Conservation (phyloP, 2,888 invertebrate genomes). For the Drosophila lacicola region DNA sequence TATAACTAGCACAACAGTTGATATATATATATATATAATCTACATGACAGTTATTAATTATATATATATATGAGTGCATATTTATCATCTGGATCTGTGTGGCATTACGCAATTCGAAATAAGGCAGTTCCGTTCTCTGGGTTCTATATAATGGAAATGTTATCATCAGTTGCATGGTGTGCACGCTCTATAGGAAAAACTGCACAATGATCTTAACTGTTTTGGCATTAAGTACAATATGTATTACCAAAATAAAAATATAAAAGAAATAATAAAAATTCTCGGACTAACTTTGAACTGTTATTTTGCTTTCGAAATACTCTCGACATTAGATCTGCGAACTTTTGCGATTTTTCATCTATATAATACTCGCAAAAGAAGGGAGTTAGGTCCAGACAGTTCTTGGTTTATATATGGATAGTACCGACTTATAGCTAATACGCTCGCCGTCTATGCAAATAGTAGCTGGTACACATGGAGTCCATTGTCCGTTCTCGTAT, state of each 20-base stretch:
- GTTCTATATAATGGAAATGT: conserved; percentile 21
- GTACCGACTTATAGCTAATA: conserved; percentile 22
- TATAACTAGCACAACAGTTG: conserved; percentile 39
- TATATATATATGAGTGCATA: conserved; percentile 15
- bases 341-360: conserved; percentile 72
- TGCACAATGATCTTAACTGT: conserved; percentile 20
- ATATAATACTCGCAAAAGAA: conserved; percentile 75
- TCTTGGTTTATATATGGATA: conserved; percentile 10
- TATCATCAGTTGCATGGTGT: conserved; percentile 9
- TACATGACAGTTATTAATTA: conserved; percentile 21
- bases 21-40: conserved; percentile 5
- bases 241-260: conserved; percentile 19
- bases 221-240: conserved; percentile 67
- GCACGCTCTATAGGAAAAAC: conserved; percentile 18
- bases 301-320: background rate
- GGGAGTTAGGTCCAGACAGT: conserved; percentile 16
- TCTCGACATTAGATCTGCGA: background rate
- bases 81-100: conserved; percentile 21
- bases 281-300: conserved; percentile 16
- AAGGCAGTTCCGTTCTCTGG: conserved; percentile 46
- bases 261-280: background rate
- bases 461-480: conserved; percentile 26
- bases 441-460: conserved; percentile 7
- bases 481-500: conserved; percentile 51
- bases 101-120: conserved; percentile 24